Conservation (phyloP, 2,888 invertebrate species). For the Nyleta sp. region DNA sequence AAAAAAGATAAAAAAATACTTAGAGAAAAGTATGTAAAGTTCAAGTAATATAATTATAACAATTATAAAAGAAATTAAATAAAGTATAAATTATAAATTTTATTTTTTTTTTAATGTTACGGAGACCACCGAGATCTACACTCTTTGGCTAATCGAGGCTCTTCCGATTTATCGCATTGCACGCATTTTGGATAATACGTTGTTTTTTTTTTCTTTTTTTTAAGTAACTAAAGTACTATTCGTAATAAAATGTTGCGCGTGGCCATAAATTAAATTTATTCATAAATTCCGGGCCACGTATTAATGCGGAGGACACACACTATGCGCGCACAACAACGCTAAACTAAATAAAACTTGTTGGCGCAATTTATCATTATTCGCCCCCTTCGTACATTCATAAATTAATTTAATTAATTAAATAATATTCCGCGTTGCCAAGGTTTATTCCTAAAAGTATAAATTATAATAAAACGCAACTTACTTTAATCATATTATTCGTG, state of each 20-base stretch:
- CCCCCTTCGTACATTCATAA: conserved; percentile 49
- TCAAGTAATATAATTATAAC: too few relatives aligned
- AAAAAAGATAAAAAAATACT: too few relatives aligned
- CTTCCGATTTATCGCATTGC: conserved; percentile 19
- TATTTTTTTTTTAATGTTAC: too few relatives aligned
- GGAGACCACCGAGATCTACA: too few relatives aligned
- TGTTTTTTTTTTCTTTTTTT: too few relatives aligned
- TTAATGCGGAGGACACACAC: conserved; percentile 37
- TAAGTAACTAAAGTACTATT: conserved; percentile 48
- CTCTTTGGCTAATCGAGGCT: too few relatives aligned
- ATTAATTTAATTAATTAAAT: conserved; percentile 63
- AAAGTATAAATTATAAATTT: too few relatives aligned
- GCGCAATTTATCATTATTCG: conserved; percentile 62
- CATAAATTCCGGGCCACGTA: conserved; percentile 48
- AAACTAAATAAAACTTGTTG: conserved; percentile 60
- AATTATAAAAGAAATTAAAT: too few relatives aligned
- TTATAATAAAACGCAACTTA: conserved; percentile 62
- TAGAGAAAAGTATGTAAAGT: too few relatives aligned
- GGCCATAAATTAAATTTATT: conserved; percentile 57
- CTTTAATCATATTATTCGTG: conserved; percentile 56
- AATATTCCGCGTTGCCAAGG: conserved; percentile 38
- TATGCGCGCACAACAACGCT: conserved; percentile 30
- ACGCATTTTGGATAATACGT: conserved; percentile 36
- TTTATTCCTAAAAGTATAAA: conserved; percentile 58
- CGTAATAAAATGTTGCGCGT: conserved; percentile 44